Base-by-base conservation (phyloP, 2,888 invertebrate genomes). In the Ornithoptera priamus region DNA sequence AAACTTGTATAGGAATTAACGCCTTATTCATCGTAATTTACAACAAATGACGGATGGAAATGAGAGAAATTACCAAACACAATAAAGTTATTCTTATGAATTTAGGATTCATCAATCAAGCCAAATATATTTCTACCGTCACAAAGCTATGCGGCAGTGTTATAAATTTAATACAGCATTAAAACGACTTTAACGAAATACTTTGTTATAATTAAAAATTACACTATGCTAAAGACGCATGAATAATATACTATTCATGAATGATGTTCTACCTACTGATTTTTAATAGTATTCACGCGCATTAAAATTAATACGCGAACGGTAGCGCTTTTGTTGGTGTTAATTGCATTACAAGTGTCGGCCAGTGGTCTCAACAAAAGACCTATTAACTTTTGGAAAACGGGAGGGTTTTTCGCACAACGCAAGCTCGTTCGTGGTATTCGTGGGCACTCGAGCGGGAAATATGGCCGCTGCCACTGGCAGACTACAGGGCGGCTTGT, bases 301-400 rank as follows among this genome's bases (percentile, higher is more conserved):
- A 85, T 86, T 86, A 87, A 87, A 89, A 89, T 89, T 89, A 90
- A 89, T 88, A 90, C 85, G 88, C 88, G 84, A 92, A 83, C 86
- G 88, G 89, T 86, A 88, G 81, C 81, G 77, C 85, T 76, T 88
- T 91, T 92, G 92, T 92, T 76, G 80, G 79, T 86, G 88, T 90
- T 92, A 92, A 92, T 92, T 92, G 92, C 90, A 91, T 92, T 92
- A 92, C 87, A 89, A 92, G 92, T 87, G 90, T 84, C 86, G 81
- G 84, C 80, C 84, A 86, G 83, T 79, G 79, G 83, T 80, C 77
- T 78, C n/a, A 77, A 92, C 91, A 92, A 92, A 86, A 84, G 89
- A 85, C 82, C 89, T 84, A 90, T 92, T 92, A 92, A 90, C 87
- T 90, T 90, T 86, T 80, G 85, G 85, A 80, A 84, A 87, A 83